Evolutionary conservation across 2,888 invertebrate genomes (phyloP).

Genomic region (Euzophera pinguis): DNA sequence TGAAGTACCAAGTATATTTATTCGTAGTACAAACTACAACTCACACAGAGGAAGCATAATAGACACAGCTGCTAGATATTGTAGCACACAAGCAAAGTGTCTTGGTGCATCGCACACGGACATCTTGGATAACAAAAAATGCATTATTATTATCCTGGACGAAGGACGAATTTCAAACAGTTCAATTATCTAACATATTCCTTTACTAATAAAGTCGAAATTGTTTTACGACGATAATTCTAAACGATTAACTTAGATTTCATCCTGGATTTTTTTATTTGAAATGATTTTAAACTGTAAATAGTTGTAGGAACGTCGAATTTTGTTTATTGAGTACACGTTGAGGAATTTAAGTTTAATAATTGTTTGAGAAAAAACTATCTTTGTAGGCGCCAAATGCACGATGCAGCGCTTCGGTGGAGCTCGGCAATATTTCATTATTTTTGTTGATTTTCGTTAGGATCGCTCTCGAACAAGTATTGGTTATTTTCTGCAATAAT

Average conservation of each 20-base stretch:
- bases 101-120: conserved; percentile 67
- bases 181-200: conserved; percentile 37
- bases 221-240: conserved; percentile 14
- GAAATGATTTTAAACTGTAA: conserved; percentile 31
- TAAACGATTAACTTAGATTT: conserved; percentile 71
- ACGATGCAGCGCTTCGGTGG: conserved; percentile 52
- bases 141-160: conserved; percentile 73
- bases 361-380: conserved; percentile 58
- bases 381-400: conserved; percentile 74
- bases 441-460: conserved; percentile 28
- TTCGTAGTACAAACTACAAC: conserved; percentile 36
- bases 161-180: conserved; percentile 39
- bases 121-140: conserved; percentile 70
- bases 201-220: conserved; percentile 20
- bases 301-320: conserved; percentile 26
- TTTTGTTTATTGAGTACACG: conserved; percentile 25
- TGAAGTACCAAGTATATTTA: conserved; percentile 37
- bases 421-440: conserved; percentile 38
- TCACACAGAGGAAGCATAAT: conserved; percentile 69
- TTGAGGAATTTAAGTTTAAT: conserved; percentile 66
- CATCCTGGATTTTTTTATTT: conserved; percentile 38
- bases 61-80: conserved; percentile 73
- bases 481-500: too few relatives aligned
- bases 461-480: too few relatives aligned
- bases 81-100: conserved; percentile 53